Base-by-base conservation (phyloP, 2,113 vertebrate species). In the Xiphophorus maculatus region DNA sequence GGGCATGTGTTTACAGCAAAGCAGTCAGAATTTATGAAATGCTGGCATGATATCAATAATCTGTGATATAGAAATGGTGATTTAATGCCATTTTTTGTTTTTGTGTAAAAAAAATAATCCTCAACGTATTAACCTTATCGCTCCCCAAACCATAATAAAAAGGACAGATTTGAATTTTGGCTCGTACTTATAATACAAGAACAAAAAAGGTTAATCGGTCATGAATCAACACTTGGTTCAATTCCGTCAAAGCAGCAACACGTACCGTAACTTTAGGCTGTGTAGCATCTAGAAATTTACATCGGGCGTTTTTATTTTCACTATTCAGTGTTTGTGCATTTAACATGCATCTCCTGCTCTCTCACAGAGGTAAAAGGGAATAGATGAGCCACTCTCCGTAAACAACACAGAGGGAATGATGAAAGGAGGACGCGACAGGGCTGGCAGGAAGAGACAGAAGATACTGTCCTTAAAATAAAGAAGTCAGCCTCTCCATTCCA, bases 371-470 rank as follows among this genome's bases (percentile, higher is more conserved):
- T 32, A 44, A 32, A 0, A 63, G 51, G 42, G 69, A 28, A 68
- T 65, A 74, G 73, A 29, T 60, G 14, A 15, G 44, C 70, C 73
- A 19, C 28, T 63, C 29, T 37, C 40, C n/a, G 44, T 19, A 10
- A 71, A 64, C 64, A 81, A 60, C 75, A 79, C 40, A 2, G 35
- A 76, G 71, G 30, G 54, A 32, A 40, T 11, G 35, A 76, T 29
- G 75, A 74, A 78, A 63, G 74, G 70, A 28, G 40, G 73, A 85
- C 60, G 32, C 74, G 78, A 81, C 81, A 84, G 84, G 65, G 65
- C 80, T 91, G 91, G 82, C 92, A 89, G 87, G 85, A 89, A 84
- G 78, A 87, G 80, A 77, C 81, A 86, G 80, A 88, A 84, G 88
- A 89, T 88, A 82, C 73, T 82, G 63, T 87, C 79, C 77, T 77